A percentile compares a stretch with the other conserved stretches of the same genome.
These are phyloP conservation scores for Callyntrura guangdongensis DNA, from an alignment of 2,888 invertebrate species.

Conservation along the genomic window DNA sequence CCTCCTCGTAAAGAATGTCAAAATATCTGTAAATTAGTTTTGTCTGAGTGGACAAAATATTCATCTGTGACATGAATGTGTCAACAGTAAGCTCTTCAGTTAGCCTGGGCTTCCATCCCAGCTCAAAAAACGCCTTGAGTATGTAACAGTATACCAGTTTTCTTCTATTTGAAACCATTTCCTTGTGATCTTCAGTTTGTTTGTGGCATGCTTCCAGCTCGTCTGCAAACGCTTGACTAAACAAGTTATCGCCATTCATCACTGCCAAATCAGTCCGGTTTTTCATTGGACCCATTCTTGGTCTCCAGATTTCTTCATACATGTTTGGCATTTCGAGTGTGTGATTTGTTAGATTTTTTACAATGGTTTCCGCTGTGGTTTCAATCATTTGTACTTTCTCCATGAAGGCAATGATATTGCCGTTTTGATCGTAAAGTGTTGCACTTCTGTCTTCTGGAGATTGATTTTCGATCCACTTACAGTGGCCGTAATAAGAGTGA, in stretches of 20 bases:
- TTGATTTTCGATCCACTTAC: conserved; percentile 8
- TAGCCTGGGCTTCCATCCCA: conserved; percentile 61
- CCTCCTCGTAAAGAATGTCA: conserved; percentile 70
- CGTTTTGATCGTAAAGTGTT: conserved; percentile 24
- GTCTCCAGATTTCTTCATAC: conserved; percentile 76
- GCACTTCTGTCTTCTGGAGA: conserved; percentile 42
- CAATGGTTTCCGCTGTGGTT: conserved; percentile 67
- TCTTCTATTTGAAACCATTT: conserved; percentile 31
- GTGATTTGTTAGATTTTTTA: conserved; percentile 57
- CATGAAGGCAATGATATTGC: conserved; percentile 65
- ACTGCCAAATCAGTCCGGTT: conserved; percentile 37
- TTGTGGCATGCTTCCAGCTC: conserved; percentile 26
- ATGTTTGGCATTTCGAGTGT: conserved; percentile 56
- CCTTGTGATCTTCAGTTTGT: background rate
- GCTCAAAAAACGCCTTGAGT: conserved; percentile 65
- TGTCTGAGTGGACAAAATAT: conserved; percentile 28
- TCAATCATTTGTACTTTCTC: conserved; percentile 70
- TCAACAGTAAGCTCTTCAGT: conserved; percentile 21
- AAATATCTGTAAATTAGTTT: conserved; percentile 67
- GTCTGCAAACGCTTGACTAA: conserved; percentile 26
- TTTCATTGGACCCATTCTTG: conserved; percentile 48
- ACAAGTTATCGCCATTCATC: conserved; percentile 37
- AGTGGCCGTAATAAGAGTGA: conserved; percentile 51
- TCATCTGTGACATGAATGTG: conserved; percentile 49
- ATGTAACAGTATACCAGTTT: conserved; percentile 58